Percentiles rank a stretch among this genome's conserved stretches.
phyloP scores from a whole-genome alignment of 1,140 invertebrate species.

The Ceratoteleas bidentatus region DNA sequence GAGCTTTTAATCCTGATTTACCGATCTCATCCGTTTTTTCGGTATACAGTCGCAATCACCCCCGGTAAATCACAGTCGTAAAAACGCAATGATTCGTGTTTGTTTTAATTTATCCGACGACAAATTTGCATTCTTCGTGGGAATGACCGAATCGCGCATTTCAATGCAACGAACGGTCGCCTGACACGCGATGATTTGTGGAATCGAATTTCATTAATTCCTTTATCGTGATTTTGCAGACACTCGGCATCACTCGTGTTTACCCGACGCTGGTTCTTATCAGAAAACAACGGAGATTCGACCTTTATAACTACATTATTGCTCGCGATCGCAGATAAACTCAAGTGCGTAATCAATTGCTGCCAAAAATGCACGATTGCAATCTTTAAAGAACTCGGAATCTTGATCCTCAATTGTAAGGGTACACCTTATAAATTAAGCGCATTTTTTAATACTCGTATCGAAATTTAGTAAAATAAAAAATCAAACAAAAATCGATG shows the following conservation, averaged over 20 bases:
- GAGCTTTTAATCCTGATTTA: too few species aligned
- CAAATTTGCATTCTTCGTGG: slow-evolving; percentile 25
- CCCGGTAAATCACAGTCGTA: background rate
- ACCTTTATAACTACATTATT: background rate
- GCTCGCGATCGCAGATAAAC: slow-evolving; percentile 1
- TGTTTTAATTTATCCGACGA: slow-evolving; percentile 11
- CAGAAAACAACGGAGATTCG: slow-evolving; percentile 5
- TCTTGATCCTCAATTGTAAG: slow-evolving; percentile 7
- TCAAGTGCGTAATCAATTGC: slow-evolving; percentile 18
- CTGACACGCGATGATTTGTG: slow-evolving; percentile 27
- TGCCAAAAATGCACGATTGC: slow-evolving; percentile 4
- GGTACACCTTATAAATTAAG: slow-evolving; percentile 22
- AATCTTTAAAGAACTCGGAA: background rate
- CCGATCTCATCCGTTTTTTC: too few species aligned
- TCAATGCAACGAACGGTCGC: slow-evolving; percentile 15
- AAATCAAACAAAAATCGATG: too few species aligned
- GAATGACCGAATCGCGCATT: slow-evolving; percentile 19
- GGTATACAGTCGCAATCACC: background rate
- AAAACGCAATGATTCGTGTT: background rate
- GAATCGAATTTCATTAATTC: slow-evolving; percentile 21
- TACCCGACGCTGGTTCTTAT: slow-evolving; percentile 5
- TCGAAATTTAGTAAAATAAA: too few species aligned
- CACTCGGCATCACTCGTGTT: slow-evolving; percentile 3
- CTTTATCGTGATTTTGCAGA: slow-evolving; percentile 18
- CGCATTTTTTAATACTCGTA: too few species aligned